These are phyloP conservation scores for Trinorchestia longiramus DNA, from an alignment of 1,140 invertebrate genomes.

Conservation along the genomic window DNA sequence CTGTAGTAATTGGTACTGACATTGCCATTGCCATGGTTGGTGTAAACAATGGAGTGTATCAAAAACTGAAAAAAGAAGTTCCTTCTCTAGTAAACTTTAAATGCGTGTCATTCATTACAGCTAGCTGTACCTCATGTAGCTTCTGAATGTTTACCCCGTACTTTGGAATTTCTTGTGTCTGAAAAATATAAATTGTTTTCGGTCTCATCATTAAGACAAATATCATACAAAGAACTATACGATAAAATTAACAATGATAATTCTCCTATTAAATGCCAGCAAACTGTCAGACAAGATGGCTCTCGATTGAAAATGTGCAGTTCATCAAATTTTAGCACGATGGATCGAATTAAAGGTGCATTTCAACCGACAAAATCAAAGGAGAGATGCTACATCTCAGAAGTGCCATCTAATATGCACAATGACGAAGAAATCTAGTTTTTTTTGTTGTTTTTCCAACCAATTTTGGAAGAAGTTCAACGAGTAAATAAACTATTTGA, in stretches of 20 bases:
- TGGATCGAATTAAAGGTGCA: not conserved
- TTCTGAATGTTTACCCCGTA: not conserved
- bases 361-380: not conserved
- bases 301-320: constrained; percentile 6
- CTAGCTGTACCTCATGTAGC: no score
- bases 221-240: constrained; percentile 2
- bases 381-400: not conserved
- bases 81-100: no score
- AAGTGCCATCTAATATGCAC: not conserved
- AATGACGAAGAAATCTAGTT: not conserved
- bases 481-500: no score
- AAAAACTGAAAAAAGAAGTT: no score
- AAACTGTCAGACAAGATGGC: not conserved
- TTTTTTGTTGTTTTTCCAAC: no score
- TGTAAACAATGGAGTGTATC: no score
- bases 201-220: not conserved
- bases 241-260: not conserved
- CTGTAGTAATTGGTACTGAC: no score
- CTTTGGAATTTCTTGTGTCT: not conserved
- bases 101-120: no score
- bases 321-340: no score
- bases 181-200: not conserved
- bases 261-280: not conserved
- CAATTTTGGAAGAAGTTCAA: no score
- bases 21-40: no score